Evolutionary conservation across 2,113 vertebrate genomes (phyloP), one percentile per base, ranked within the genome.

Genomic region (Sturnira hondurensis): DNA sequence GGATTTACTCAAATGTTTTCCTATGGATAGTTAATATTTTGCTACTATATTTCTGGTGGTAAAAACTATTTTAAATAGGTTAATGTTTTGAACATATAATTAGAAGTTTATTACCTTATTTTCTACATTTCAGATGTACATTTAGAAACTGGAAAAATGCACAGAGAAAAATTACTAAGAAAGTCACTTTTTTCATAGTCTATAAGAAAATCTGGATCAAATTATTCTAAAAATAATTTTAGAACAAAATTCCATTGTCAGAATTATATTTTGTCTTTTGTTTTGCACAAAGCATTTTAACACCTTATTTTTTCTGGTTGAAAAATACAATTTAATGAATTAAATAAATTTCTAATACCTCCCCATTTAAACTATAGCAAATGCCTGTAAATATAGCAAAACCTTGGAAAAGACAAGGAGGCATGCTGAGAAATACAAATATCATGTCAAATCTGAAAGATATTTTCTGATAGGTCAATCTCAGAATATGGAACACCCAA

Each of bases 1-100:
- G 54, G 63, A 56, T 89, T 80, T 71, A 41, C 81, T 67, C 31
- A 94, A 93, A 36, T 71, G 74, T 86, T 94, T 96, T 82, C 82
- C 47, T 89, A 67, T 65, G 20, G 26, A 58, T 41, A 83, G 6
- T 52, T 13, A 68, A 63, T 78, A 94, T 77, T 14, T 90, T 74
- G 13, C 14, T 13, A 56, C 13, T n/a, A 3, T 71, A 70, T 33
- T 92, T 94, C 56, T 50, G 54, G 41, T 31, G n/a, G 7, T 14
- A 70, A 87, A 61, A 56, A 63, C 73, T 63, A 1, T 38, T 50
- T 26, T 31, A 90, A 73, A 84, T 52, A 93, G 86, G 2, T 28
- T 78, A 88, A 58, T 50, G 3, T 68, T 95, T 95, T 56, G 22
- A 95, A 91, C 85, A 81, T 85, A 17, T 11, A 86, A 74, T n/a